Evolutionary conservation across 2,888 invertebrate genomes (phyloP).

Genomic region (Slavum lentiscoides): DNA sequence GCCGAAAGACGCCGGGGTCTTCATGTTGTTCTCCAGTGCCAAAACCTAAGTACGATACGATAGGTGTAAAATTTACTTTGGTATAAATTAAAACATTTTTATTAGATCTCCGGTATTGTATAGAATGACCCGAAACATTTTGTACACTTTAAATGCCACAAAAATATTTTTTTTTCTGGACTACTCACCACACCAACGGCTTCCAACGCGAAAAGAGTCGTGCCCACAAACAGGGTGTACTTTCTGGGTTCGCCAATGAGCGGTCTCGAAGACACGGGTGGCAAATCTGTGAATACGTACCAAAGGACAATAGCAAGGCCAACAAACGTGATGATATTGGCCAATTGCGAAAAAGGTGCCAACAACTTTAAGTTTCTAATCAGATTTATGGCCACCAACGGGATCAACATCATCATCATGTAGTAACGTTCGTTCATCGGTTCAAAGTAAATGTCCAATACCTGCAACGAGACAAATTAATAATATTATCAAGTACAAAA

Average conservation of each 20-base stretch:
- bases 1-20: constrained; percentile 76
- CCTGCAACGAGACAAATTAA: constrained; percentile 59
- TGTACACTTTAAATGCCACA: too few relatives aligned
- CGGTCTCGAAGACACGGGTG: constrained; percentile 63
- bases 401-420: constrained; percentile 74
- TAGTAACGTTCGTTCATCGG: constrained; percentile 62
- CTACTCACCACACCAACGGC: constrained; percentile 77
- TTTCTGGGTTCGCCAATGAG: constrained; percentile 63
- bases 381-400: constrained; percentile 72
- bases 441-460: constrained; percentile 61
- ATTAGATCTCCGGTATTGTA: too few relatives aligned
- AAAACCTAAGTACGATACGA: constrained; percentile 69
- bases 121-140: too few relatives aligned
- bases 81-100: too few relatives aligned
- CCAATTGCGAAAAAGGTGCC: constrained; percentile 81
- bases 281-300: constrained; percentile 70
- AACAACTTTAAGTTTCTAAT: constrained; percentile 76
- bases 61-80: not conserved
- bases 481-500: not conserved
- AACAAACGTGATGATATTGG: constrained; percentile 76
- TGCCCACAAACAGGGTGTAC: constrained; percentile 84
- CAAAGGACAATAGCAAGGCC: constrained; percentile 78
- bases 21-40: constrained; percentile 89
- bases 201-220: constrained; percentile 86
- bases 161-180: too few relatives aligned